These are phyloP conservation scores for Equus quagga DNA, from an alignment of 2,113 vertebrate genomes.

Conservation along the genomic window DNA sequence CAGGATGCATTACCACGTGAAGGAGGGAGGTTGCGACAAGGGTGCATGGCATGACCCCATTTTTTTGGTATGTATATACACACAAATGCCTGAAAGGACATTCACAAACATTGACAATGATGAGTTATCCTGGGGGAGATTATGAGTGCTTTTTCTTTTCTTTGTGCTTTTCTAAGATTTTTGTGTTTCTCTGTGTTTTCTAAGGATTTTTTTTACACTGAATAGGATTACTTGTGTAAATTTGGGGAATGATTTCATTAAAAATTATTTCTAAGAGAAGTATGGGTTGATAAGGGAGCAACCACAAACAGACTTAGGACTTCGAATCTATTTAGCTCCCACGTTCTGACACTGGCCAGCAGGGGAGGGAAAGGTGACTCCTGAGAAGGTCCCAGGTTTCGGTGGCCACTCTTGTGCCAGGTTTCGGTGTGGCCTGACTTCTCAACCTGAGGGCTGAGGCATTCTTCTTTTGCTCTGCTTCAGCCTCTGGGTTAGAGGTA, in stretches of 20 bases:
- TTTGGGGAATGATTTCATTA: background rate
- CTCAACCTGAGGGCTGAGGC: background rate
- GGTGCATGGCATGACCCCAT: background rate
- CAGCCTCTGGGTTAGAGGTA: background rate
- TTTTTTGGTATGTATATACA: background rate
- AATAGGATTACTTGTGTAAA: background rate
- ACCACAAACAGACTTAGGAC: background rate
- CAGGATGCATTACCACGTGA: background rate
- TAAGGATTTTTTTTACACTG: background rate
- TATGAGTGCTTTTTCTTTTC: background rate
- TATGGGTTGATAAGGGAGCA: background rate
- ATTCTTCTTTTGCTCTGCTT: background rate
- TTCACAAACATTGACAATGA: background rate
- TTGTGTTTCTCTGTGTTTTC: background rate
- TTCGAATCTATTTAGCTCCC: background rate
- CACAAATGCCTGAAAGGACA: background rate
- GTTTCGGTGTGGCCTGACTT: background rate
- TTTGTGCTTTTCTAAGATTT: background rate
- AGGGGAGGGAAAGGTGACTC: background rate
- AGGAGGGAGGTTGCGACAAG: background rate
- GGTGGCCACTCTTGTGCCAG: background rate
- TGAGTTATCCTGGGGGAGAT: background rate
- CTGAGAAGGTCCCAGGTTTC: background rate
- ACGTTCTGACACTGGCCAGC: background rate
- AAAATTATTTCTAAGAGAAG: background rate